Percentiles rank a stretch among this genome's conserved stretches.
Evolutionary conservation across 2,888 invertebrate genomes (phyloP).

Genomic region (Ptychoptera albimana): DNA sequence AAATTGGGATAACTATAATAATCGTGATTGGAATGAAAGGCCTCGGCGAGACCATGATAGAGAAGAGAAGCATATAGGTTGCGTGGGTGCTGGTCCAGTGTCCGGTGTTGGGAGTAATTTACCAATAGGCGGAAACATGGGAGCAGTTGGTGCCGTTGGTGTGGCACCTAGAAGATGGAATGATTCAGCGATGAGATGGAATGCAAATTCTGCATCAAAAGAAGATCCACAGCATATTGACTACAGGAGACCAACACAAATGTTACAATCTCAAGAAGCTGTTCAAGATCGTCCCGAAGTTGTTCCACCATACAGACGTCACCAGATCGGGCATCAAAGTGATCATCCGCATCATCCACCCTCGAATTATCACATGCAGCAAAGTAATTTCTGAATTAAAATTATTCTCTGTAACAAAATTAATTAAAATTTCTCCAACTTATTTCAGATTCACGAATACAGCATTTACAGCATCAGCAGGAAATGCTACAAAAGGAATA

Average conservation of each 20-base stretch:
- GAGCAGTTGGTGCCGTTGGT: neutral
- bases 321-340: too few relatives aligned
- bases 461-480: neutral
- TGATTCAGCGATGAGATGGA: too few relatives aligned
- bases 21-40: constrained; percentile 21
- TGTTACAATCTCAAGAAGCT: neutral
- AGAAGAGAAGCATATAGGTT: constrained; percentile 10
- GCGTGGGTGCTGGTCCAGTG: constrained; percentile 9
- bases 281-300: neutral
- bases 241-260: neutral
- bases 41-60: constrained; percentile 9
- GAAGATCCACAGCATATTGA: neutral
- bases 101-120: neutral
- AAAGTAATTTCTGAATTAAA: neutral
- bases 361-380: neutral
- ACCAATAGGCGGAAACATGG: neutral
- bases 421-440: neutral
- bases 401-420: neutral
- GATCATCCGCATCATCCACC: neutral
- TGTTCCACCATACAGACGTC: neutral
- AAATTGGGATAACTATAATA: constrained; percentile 17
- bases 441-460: neutral
- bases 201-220: neutral
- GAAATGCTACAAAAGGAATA: neutral
- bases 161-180: neutral